Conservation (phyloP, 2,888 invertebrate species). For the Pedicia rivosa region DNA sequence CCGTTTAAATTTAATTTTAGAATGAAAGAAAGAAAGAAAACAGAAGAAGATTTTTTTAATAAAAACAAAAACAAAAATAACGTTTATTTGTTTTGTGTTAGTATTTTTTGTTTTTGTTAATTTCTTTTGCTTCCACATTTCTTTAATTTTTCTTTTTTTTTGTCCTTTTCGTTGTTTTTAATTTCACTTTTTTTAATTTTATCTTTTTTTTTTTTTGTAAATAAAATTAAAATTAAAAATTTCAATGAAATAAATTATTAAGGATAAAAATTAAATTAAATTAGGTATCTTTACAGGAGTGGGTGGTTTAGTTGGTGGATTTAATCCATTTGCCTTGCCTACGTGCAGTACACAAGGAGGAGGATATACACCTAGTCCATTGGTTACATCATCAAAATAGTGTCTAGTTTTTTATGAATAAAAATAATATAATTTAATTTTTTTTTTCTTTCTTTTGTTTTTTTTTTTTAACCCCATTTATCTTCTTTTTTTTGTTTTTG, state of each 20-base stretch:
- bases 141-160: too few relatives aligned
- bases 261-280: constrained; percentile 5
- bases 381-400: constrained; percentile 65
- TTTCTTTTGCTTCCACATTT: too few relatives aligned
- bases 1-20: constrained; percentile 17
- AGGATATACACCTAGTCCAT: constrained; percentile 60
- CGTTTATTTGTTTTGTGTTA: neutral
- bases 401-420: constrained; percentile 18
- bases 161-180: too few relatives aligned
- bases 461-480: too few relatives aligned
- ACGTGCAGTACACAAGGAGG: constrained; percentile 78
- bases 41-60: neutral
- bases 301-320: constrained; percentile 76
- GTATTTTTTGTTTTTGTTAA: neutral
- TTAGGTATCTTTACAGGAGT: constrained; percentile 34
- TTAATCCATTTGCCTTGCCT: constrained; percentile 84
- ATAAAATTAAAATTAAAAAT: neutral
- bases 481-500: too few relatives aligned
- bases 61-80: neutral
- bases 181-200: neutral
- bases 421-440: constrained; percentile 2
- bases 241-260: constrained; percentile 6
- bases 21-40: neutral
- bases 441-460: too few relatives aligned
- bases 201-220: neutral